These are phyloP conservation scores for Bufo bufo DNA, from an alignment of 2,113 vertebrate species.

Conservation along the genomic window DNA sequence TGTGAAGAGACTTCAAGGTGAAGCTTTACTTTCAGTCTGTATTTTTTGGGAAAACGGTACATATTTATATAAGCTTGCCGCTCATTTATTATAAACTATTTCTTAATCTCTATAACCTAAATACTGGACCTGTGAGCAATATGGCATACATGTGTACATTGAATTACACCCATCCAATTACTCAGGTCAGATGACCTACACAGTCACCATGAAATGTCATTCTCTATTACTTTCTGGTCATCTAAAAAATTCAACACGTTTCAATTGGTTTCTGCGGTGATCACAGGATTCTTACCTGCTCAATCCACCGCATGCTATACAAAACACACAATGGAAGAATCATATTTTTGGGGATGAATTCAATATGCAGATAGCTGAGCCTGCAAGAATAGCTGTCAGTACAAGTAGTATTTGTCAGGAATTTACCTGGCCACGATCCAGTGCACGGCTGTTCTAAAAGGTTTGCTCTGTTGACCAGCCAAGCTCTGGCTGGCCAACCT, in stretches of 20 bases:
- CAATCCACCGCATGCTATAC: not conserved
- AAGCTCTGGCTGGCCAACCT: no score
- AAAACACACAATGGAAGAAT: no score
- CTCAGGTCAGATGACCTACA: constrained; percentile 1
- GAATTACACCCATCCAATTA: not conserved
- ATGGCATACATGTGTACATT: not conserved
- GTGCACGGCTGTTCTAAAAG: no score
- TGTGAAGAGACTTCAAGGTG: not conserved
- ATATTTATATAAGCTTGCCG: not conserved
- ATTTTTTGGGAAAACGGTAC: no score
- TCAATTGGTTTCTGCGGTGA: not conserved
- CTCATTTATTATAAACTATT: not conserved
- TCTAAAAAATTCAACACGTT: not conserved
- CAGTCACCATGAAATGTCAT: not conserved
- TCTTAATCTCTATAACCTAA: constrained; percentile 7
- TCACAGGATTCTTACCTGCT: not conserved
- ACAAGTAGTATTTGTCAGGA: no score
- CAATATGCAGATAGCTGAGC: no score
- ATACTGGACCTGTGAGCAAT: not conserved
- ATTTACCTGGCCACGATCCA: no score
- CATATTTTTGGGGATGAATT: no score
- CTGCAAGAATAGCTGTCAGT: no score
- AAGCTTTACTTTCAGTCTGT: no score
- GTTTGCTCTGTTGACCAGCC: no score
- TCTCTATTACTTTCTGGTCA: not conserved